Conservation (phyloP, 2,888 invertebrate species). For the Hypsopygia costalis region DNA sequence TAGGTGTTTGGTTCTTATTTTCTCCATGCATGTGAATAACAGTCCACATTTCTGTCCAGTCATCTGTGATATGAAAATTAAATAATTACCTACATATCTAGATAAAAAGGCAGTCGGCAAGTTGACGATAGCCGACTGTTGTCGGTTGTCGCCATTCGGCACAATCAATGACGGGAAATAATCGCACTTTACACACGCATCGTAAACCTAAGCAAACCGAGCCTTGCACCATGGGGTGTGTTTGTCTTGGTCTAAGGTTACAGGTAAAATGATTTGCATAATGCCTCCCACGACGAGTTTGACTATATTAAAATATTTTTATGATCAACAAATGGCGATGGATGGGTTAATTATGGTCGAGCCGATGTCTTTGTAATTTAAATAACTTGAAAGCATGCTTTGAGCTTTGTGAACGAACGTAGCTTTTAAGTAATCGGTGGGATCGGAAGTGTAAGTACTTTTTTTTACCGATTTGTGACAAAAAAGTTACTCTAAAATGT, state of each 20-base stretch:
- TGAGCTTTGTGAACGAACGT: too few relatives aligned
- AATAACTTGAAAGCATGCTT: too few relatives aligned
- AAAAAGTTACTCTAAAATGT: too few relatives aligned
- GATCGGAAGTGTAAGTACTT: too few relatives aligned
- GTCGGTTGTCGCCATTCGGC: constrained; percentile 50
- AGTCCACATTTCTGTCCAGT: too few relatives aligned
- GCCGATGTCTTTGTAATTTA: too few relatives aligned
- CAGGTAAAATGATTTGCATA: constrained; percentile 78
- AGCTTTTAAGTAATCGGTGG: too few relatives aligned
- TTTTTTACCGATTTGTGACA: too few relatives aligned
- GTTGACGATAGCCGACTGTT: not conserved
- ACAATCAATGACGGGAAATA: constrained; percentile 55
- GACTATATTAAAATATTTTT: constrained; percentile 33
- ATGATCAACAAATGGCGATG: constrained; percentile 10
- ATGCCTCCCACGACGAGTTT: constrained; percentile 70
- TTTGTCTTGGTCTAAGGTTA: constrained; percentile 64
- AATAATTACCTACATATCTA: too few relatives aligned
- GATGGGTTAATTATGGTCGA: not conserved
- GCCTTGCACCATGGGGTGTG: constrained; percentile 52
- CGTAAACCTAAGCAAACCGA: constrained; percentile 75
- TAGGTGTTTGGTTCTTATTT: too few relatives aligned
- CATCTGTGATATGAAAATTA: too few relatives aligned
- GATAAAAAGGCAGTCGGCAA: not conserved
- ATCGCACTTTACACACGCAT: constrained; percentile 70
- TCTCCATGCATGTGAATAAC: too few relatives aligned